Evolutionary conservation across 2,888 invertebrate species (phyloP), one percentile per base, ranked within the genome.

Genomic region (Melanostoma mellinum): DNA sequence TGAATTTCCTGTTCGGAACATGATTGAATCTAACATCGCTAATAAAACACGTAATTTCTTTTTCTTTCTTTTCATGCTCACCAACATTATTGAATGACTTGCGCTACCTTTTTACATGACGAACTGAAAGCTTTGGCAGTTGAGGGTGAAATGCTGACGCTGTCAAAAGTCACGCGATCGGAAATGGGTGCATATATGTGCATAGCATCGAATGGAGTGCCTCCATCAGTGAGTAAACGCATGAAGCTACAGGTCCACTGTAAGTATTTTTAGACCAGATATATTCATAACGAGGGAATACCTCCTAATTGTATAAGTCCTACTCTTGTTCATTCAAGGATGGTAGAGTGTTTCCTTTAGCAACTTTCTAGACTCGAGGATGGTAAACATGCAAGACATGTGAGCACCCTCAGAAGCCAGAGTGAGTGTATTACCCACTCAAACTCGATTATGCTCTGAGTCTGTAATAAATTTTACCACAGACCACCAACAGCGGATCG

Each of bases 221-320:
- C 97, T 40, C 97, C 97, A 42, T 94, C 96, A 52, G 97, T 97
- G 90, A 97, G 96, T 93, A 97, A 97, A 92, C 93, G 97, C 90
- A 95, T 97, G 94, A 96, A 96, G 95, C 94, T 97, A 81, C 96
- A 96, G 92, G 96, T 97, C 87, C 96, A 97, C 92, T 97, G 97
- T 97, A 92, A 96, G 97, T 96, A 92, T 86, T 55, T 20, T 20
- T 20, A 20, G 20, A 63, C 6, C 10, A 4, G 33, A 36, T 58
- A 63, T 48, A 3, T 40, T 33, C 36, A 74, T 75, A 68, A 52
- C 48, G 48, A 30, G n/a, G 30, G 36, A 63, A 36, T 44, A 8
- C 67, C 32, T 32, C 20, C 8, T 32, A n/a, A 53, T 67, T 36
- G 40, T 35, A 42, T 36, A 63, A 50, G 46, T 63, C 50, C 63